Base-by-base conservation (phyloP, 1,140 invertebrate species). In the Drosophila pruinosa region DNA sequence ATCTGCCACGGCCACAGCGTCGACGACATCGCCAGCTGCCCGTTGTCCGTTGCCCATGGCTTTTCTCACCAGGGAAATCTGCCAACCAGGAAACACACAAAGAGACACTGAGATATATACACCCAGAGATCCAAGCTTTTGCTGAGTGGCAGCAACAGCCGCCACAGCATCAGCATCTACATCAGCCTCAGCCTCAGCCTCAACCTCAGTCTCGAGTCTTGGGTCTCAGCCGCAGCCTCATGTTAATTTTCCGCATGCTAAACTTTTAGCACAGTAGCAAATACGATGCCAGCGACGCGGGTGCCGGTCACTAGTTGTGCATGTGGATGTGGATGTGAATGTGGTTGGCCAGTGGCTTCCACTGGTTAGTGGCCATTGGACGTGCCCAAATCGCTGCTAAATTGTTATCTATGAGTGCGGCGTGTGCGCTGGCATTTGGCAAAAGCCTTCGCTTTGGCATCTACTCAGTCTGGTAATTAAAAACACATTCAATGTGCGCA, bases 181-280 rank as follows among this genome's bases (percentile, higher is more conserved):
- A n/a, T n/a, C n/a, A n/a, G n/a, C n/a, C n/a, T n/a, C n/a, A n/a
- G n/a, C n/a, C n/a, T n/a, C 54, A 64, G 72, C 68, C 70, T 3
- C 36, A 70, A n/a, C n/a, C n/a, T n/a, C n/a, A n/a, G n/a, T n/a
- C n/a, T n/a, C n/a, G n/a, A n/a, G n/a, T n/a, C n/a, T n/a, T n/a
- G n/a, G n/a, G 62, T 52, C 52, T 54, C 61, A 21, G 26, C 43
- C 12, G 12, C 61, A 75, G 80, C 76, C 76, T 67, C 82, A 88
- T 88, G 82, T 88, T 88, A 88, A 88, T 88, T 88, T 88, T 88
- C 82, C 82, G 82, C 82, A 88, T 89, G 82, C 82, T 88, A 82
- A 88, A 83, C 78, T 81, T 88, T 88, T 88, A 88, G 83, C 83
- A 88, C 82, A 88, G 82, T 88, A 88, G 82, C 82, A 62, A 54